Evolutionary conservation across 2,888 invertebrate species (phyloP), one percentile per base, ranked within the genome.

Genomic region (Agonopterix arenella): DNA sequence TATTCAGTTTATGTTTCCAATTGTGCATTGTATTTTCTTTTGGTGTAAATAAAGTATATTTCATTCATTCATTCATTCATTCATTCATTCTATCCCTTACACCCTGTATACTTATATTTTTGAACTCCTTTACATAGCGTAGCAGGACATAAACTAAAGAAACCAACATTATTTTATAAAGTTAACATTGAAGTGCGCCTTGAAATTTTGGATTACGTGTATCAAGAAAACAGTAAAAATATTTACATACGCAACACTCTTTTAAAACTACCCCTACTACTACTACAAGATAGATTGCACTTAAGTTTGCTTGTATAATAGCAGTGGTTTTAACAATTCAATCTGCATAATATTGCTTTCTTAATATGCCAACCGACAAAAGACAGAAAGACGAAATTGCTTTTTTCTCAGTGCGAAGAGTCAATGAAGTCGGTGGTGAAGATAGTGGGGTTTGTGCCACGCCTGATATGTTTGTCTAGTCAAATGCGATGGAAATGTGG

Each of bases 301-400:
- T 28, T 28, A 5, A 28, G 28, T 28, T 48, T 45, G 49, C 44
- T 44, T 52, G 43, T 49, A 55, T 53, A 59, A 55, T 52, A 56
- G 59, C 61, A 53, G 48, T 43, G 56, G 53, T 63, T 61, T 64
- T 59, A 49, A 54, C 55, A 54, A 54, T 61, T 48, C 61, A 72
- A 84, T 86, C 80, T 82, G 80, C 85, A 86, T 86, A 82, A 82
- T 84, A 88, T 89, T 88, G 84, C 82, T 84, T 86, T 75, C 74
- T 83, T 84, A 82, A 84, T 83, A 84, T 81, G 76, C 79, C 70
- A 71, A 70, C 63, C 62, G 64, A 44, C 51, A 45, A 51, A 65
- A 68, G 69, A 68, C 68, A 76, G 76, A 78, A 73, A 70, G 66
- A 70, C 72, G 72, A 82, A 81, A 84, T 84, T 85, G 84, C 77